These are phyloP conservation scores for Brachypterus glaber DNA, from an alignment of 2,888 invertebrate species.

Conservation along the genomic window DNA sequence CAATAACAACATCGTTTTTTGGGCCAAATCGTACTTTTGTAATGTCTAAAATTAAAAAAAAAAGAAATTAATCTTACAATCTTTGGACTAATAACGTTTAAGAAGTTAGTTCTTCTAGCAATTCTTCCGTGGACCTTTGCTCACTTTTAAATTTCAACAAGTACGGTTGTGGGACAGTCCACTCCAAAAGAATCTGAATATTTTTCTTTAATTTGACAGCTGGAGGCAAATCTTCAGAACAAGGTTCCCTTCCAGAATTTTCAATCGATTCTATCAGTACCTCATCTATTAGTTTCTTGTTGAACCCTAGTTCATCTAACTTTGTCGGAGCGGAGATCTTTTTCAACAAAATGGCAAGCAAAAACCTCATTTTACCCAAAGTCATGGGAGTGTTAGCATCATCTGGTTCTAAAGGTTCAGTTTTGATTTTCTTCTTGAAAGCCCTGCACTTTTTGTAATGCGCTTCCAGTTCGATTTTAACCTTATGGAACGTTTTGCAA, in stretches of 20 bases:
- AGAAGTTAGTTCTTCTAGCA: constrained; percentile 64
- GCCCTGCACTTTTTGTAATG: constrained; percentile 49
- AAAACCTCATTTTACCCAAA: constrained; percentile 65
- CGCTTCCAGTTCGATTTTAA: constrained; percentile 60
- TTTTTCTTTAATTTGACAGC: constrained; percentile 61
- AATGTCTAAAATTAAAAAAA: too few species aligned
- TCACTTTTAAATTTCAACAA: constrained; percentile 68
- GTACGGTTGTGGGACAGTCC: constrained; percentile 69
- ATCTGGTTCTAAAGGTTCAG: constrained; percentile 23
- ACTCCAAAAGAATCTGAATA: constrained; percentile 66
- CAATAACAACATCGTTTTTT: too few species aligned
- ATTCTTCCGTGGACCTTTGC: constrained; percentile 66
- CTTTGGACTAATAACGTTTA: too few species aligned
- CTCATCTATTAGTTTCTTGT: constrained; percentile 68
- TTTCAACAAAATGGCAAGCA: constrained; percentile 70
- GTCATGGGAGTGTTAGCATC: constrained; percentile 48
- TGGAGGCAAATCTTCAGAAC: constrained; percentile 49
- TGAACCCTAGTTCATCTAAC: constrained; percentile 65
- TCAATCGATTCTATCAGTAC: constrained; percentile 68
- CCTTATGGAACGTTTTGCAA: constrained; percentile 65
- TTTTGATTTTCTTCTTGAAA: constrained; percentile 26
- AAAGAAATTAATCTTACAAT: too few species aligned
- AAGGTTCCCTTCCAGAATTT: constrained; percentile 61
- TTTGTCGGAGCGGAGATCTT: constrained; percentile 74
- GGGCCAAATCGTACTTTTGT: too few species aligned